Base-by-base conservation (phyloP, 2,113 vertebrate species). In the Stomatorhinus ivindoensis region DNA sequence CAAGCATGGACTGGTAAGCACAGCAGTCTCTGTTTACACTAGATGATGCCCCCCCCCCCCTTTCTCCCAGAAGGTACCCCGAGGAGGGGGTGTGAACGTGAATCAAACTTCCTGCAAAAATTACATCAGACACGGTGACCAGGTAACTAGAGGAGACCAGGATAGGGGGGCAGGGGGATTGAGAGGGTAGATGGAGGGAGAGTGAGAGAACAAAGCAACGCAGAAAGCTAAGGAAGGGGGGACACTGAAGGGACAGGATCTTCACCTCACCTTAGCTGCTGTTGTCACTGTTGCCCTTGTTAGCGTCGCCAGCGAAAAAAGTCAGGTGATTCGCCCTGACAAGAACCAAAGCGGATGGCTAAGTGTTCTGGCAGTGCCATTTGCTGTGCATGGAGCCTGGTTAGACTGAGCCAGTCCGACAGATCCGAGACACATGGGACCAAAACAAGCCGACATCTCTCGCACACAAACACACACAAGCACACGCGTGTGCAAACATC, bases 281-380 rank as follows among this genome's bases (percentile, higher is more conserved):
- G 55, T 82, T 89, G 88, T 47, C 87, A 89, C 88, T 87, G 91
- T 87, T 93, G 93, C 73, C 87, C 92, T 90, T 91, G 91, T 93
- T 92, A 88, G 91, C 83, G 89, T 92, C 91, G 90, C 94, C 92
- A 92, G 91, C 93, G 92, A 92, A 91, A 91, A 91, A 92, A 93
- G 93, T 91, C 91, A 90, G 19, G 91, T 96, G 95, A 96, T 96
- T 92, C 93, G 94, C 94, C 95, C 92, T 95, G 95, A 96, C 96
- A 95, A 93, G 58, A 90, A 92, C 92, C 91, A 95, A 94, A 95
- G 95, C 93, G 95, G 93, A 93, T 94, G 94, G 95, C 95, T 94
- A 96, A 96, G 93, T 94, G 94, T 93, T 95, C 93, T 96, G 95
- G 94, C 95, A 95, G 94, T 83, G 90, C 90, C 88, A 94, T 92